phyloP scores from a whole-genome alignment of 2,888 invertebrate genomes.

The Lepidochrysops patricia region DNA sequence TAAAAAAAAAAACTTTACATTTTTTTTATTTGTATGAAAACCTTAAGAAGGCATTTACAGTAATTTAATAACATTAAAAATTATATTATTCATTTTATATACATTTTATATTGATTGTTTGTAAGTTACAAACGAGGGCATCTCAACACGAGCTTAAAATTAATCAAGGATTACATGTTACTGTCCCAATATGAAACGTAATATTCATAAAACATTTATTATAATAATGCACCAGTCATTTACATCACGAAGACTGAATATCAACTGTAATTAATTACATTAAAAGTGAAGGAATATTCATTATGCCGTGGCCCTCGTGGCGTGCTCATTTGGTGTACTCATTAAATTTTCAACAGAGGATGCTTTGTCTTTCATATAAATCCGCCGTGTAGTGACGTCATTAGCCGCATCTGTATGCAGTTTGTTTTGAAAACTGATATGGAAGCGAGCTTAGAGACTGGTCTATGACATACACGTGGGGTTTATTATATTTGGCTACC shows the following conservation, averaged over 20 bases:
- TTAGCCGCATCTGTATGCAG: constrained; percentile 38
- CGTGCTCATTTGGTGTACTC: constrained; percentile 30
- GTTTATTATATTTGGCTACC: no score
- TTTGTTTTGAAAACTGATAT: not conserved
- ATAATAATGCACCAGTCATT: constrained; percentile 3
- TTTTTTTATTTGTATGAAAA: no score
- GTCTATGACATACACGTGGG: not conserved
- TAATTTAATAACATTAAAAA: no score
- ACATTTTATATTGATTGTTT: no score
- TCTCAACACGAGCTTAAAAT: not conserved
- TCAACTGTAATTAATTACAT: constrained; percentile 10
- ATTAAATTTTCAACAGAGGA: constrained; percentile 41
- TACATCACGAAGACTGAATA: constrained; percentile 8
- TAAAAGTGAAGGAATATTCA: constrained; percentile 13
- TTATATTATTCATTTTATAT: no score
- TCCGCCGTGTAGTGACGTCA: constrained; percentile 35
- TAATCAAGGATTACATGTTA: not conserved
- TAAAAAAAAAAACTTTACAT: no score
- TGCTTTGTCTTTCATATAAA: constrained; percentile 30
- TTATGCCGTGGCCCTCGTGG: constrained; percentile 17
- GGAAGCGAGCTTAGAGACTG: constrained; percentile 4
- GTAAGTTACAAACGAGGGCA: no score
- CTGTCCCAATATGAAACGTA: not conserved
- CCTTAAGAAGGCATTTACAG: no score
- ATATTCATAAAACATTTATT: not conserved